Conservation (phyloP, 2,113 vertebrate genomes). For the Rhea pennata region DNA sequence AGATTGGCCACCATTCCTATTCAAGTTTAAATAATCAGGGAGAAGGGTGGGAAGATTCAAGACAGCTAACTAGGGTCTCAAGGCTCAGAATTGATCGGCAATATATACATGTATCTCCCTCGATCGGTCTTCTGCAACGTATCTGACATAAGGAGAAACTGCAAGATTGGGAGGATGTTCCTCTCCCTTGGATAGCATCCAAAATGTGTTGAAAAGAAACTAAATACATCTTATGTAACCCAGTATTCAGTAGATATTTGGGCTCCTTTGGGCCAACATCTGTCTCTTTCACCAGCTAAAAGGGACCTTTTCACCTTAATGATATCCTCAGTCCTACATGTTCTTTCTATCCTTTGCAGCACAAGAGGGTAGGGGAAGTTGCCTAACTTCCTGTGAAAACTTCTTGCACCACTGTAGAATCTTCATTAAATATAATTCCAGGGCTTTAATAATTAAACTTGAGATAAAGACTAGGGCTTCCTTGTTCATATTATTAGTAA, state of each 20-base stretch:
- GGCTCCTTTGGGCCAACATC: not conserved
- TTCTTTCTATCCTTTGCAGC: not conserved
- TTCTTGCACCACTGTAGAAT: not conserved
- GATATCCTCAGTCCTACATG: not conserved
- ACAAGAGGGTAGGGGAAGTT: not conserved
- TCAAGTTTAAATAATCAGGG: not conserved
- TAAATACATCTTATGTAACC: not conserved
- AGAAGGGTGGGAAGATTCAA: not conserved
- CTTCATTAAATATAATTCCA: not conserved
- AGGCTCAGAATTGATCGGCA: not conserved
- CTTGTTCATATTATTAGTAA: not conserved
- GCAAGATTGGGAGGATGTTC: not conserved
- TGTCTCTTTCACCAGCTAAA: not conserved
- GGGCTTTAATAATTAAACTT: not conserved
- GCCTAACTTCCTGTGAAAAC: not conserved
- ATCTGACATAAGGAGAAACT: not conserved
- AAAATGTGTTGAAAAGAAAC: not conserved
- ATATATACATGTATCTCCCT: not conserved
- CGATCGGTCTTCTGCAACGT: fast-evolving
- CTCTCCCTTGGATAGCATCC: not conserved
- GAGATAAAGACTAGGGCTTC: not conserved
- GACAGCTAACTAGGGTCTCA: not conserved
- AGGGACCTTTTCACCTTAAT: not conserved
- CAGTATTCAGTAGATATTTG: not conserved
- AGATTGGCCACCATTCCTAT: not conserved